A percentile compares a stretch with the other conserved stretches of the same genome.
Conservation (phyloP, 1,140 invertebrate genomes). For the Holcopasites calliopsidis region DNA sequence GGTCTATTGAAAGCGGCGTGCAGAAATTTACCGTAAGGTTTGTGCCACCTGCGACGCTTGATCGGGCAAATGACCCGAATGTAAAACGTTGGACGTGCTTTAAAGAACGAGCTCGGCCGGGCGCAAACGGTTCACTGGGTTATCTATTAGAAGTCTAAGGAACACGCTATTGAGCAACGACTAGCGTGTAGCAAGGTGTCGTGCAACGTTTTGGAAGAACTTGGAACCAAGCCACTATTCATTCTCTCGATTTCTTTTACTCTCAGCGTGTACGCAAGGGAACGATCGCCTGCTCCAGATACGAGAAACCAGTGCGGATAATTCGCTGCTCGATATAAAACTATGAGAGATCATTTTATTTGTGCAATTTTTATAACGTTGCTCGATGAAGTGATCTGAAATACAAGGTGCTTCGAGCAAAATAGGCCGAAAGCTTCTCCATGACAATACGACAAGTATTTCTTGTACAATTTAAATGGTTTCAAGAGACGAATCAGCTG, state of each 20-base stretch:
- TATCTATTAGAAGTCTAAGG: slow-evolving; percentile 60
- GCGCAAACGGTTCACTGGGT: slow-evolving; percentile 65
- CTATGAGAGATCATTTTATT: too few relatives aligned
- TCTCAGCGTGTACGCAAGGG: neutral
- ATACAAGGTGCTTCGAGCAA: too few relatives aligned
- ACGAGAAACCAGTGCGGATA: slow-evolving; percentile 22
- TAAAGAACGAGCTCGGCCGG: slow-evolving; percentile 33
- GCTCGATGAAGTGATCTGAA: too few relatives aligned
- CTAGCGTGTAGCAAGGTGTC: slow-evolving; percentile 21
- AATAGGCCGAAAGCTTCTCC: too few relatives aligned
- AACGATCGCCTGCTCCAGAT: slow-evolving; percentile 24
- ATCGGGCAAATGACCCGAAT: slow-evolving; percentile 45
- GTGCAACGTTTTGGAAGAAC: slow-evolving; percentile 33
- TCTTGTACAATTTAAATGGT: too few relatives aligned
- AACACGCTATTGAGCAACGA: slow-evolving; percentile 52
- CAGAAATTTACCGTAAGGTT: slow-evolving; percentile 45
- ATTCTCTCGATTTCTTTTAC: neutral
- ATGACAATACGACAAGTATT: too few relatives aligned
- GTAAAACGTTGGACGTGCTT: slow-evolving; percentile 29
- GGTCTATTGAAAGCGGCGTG: neutral
- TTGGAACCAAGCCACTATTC: slow-evolving; percentile 57
- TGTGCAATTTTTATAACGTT: too few relatives aligned
- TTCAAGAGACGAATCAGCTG: too few relatives aligned
- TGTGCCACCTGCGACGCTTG: slow-evolving; percentile 21
- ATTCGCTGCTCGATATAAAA: too few relatives aligned